These are phyloP conservation scores for Ecliptopera silaceata DNA, from an alignment of 2,888 invertebrate species.

Conservation along the genomic window DNA sequence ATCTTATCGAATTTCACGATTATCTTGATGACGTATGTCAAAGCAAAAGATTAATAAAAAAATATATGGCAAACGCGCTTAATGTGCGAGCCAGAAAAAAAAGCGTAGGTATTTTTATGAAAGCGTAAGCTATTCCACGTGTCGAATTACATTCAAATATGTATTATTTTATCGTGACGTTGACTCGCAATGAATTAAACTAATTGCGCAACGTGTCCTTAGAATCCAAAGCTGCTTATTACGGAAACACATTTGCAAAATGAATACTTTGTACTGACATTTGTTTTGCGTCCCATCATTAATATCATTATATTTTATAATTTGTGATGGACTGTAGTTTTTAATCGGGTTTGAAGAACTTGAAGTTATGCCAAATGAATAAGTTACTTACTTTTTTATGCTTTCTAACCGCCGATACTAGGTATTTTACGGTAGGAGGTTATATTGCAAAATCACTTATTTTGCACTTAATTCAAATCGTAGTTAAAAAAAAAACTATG, in stretches of 20 bases:
- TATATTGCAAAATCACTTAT: no score
- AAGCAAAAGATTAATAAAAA: constrained; percentile 4
- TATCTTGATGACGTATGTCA: constrained; percentile 20
- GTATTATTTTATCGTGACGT: constrained; percentile 25
- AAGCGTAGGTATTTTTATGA: background rate
- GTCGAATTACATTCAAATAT: constrained; percentile 17
- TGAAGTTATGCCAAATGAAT: background rate
- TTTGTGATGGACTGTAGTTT: constrained; percentile 2
- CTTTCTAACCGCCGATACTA: background rate
- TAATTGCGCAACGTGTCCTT: constrained; percentile 30
- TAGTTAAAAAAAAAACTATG: no score
- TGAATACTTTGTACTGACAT: constrained; percentile 31
- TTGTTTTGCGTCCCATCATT: constrained; percentile 25
- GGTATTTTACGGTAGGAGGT: no score
- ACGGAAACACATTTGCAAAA: constrained; percentile 30
- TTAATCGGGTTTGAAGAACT: background rate
- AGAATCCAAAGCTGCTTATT: constrained; percentile 33
- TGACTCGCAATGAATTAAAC: constrained; percentile 34
- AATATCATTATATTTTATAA: constrained; percentile 36
- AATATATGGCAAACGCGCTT: background rate
- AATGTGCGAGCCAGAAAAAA: no score
- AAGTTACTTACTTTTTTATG: background rate
- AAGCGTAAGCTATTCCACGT: constrained; percentile 10
- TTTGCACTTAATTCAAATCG: no score
- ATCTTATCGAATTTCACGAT: constrained; percentile 16